Conservation (phyloP, 2,888 invertebrate genomes). For the Cerceris ruficornis region DNA sequence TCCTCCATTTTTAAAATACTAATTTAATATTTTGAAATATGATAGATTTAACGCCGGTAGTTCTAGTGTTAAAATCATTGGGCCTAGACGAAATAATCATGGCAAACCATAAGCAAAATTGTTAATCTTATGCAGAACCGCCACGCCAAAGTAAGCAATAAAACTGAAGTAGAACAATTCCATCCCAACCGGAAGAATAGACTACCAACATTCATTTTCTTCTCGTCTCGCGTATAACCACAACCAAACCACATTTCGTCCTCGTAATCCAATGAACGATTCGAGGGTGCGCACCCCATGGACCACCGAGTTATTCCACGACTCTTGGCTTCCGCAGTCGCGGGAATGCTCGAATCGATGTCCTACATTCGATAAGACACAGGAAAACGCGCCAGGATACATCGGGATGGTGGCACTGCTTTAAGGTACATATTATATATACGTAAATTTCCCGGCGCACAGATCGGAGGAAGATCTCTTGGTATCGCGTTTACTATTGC, state of each 20-base stretch:
- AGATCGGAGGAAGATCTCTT: not conserved
- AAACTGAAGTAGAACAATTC: not conserved
- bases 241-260: too few relatives aligned
- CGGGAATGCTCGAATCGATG: conserved; percentile 43
- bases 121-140: too few relatives aligned
- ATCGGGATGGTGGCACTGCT: conserved; percentile 19
- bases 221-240: not conserved
- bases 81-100: too few relatives aligned
- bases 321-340: conserved; percentile 12
- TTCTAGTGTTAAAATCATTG: too few relatives aligned
- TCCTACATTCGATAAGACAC: conserved; percentile 43
- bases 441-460: not conserved
- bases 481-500: not conserved
- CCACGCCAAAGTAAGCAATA: too few relatives aligned
- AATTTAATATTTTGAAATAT: too few relatives aligned
- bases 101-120: too few relatives aligned
- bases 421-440: conserved; percentile 6
- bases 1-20: too few relatives aligned
- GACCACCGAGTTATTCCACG: conserved; percentile 26
- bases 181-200: not conserved
- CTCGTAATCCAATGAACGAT: not conserved
- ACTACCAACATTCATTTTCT: not conserved
- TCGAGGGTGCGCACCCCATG: not conserved
- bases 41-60: too few relatives aligned
- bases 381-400: conserved; percentile 34